Percentiles rank a stretch among this genome's conserved stretches.
phyloP scores from a whole-genome alignment of 2,888 invertebrate genomes.

The Lepetodrilus schrolli region DNA sequence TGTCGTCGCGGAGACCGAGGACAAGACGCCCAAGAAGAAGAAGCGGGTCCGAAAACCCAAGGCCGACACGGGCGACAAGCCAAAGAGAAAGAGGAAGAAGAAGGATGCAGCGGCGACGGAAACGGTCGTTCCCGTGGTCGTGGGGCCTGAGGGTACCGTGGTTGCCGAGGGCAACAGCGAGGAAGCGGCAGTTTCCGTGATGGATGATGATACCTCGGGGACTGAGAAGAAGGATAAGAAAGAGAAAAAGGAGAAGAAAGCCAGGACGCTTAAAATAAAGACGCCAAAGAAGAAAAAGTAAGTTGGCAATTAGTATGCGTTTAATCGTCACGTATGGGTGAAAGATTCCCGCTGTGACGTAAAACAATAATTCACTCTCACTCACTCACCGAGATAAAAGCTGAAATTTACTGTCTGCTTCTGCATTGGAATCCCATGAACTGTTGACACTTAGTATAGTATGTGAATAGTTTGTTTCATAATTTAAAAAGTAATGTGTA shows the following conservation, averaged over 20 bases:
- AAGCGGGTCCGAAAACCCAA: slow-evolving; percentile 48
- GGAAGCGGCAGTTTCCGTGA: no score
- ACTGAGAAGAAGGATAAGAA: slow-evolving; percentile 48
- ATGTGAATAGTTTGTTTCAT: no score
- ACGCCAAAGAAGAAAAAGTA: slow-evolving; percentile 57
- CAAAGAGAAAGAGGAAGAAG: slow-evolving; percentile 48
- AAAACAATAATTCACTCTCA: no score
- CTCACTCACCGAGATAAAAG: no score
- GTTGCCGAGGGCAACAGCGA: slow-evolving; percentile 21
- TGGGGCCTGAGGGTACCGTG: slow-evolving; percentile 29
- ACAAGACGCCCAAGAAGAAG: slow-evolving; percentile 52
- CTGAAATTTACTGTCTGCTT: no score
- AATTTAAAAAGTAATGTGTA: no score
- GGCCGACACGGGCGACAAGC: slow-evolving; percentile 37
- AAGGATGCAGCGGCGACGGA: slow-evolving; percentile 24
- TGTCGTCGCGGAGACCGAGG: slow-evolving; percentile 33
- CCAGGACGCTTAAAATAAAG: slow-evolving; percentile 35
- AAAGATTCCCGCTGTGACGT: no score
- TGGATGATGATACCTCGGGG: slow-evolving; percentile 21
- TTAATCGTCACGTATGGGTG: no score
- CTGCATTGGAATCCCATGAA: no score
- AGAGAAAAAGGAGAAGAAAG: slow-evolving; percentile 50
- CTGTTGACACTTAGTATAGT: no score
- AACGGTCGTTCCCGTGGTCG: slow-evolving; percentile 5
- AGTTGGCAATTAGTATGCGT: slow-evolving; percentile 29